phyloP scores from a whole-genome alignment of 2,888 invertebrate genomes.

The Ceratothoa steindachneri region DNA sequence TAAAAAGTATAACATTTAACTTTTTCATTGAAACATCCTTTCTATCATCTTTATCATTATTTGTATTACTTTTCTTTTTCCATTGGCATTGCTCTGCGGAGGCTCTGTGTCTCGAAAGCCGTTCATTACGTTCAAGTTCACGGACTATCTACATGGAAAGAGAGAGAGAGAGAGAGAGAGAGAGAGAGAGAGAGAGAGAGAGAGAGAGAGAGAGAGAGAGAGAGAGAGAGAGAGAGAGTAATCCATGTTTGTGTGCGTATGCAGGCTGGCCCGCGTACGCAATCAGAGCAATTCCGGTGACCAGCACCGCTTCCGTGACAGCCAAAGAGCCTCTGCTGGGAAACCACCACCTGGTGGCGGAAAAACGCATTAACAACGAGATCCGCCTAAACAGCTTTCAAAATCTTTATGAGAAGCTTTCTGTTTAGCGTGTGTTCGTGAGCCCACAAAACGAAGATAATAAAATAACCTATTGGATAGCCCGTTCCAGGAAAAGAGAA shows the following conservation, averaged over 20 bases:
- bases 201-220: too few relatives aligned
- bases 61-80: too few relatives aligned
- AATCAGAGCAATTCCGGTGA: neutral
- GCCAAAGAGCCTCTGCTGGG: neutral
- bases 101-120: too few relatives aligned
- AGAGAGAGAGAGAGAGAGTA: too few relatives aligned
- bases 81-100: too few relatives aligned
- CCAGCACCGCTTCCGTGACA: neutral
- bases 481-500: neutral
- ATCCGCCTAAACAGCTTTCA: conserved; percentile 10
- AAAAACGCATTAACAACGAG: conserved; percentile 8
- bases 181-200: too few relatives aligned
- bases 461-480: conserved; percentile 8
- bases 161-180: too few relatives aligned
- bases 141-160: too few relatives aligned
- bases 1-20: too few relatives aligned
- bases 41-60: too few relatives aligned
- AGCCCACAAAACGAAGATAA: neutral
- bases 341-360: neutral
- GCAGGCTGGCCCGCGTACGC: neutral
- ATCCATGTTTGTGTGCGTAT: neutral
- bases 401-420: conserved; percentile 5
- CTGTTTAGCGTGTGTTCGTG: neutral
- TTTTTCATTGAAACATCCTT: too few relatives aligned
- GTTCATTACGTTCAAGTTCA: too few relatives aligned